Evolutionary conservation across 2,797 vertebrate genomes (phyloP).

Genomic region (Danio kyathit): DNA sequence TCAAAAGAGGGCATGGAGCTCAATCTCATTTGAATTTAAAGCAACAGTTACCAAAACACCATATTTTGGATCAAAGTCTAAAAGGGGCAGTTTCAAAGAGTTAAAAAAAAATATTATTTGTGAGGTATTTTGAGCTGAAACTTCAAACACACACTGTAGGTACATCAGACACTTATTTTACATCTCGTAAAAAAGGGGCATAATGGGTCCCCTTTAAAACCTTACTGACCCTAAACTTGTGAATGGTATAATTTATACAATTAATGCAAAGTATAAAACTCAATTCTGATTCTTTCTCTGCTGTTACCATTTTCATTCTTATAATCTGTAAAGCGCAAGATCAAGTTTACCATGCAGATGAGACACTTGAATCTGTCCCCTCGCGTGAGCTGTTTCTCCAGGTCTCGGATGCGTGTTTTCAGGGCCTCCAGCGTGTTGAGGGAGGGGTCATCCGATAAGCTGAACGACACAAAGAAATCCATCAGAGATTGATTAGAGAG

Average conservation of each 20-base stretch:
- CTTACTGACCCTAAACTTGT: neutral
- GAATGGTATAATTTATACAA: neutral
- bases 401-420: conserved; percentile 96
- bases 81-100: no score
- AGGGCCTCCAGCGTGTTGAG: conserved; percentile 94
- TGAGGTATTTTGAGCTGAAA: no score
- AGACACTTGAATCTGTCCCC: conserved; percentile 99
- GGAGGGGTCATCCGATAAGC: conserved; percentile 90
- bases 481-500: conserved; percentile 34
- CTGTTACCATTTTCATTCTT: neutral
- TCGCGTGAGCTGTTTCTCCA: conserved; percentile 97
- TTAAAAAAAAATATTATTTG: no score
- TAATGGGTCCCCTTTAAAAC: no score
- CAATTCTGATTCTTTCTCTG: neutral
- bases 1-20: no score
- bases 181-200: no score
- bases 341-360: conserved; percentile 94
- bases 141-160: no score
- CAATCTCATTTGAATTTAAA: no score
- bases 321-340: neutral
- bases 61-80: neutral
- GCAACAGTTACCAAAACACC: no score
- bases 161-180: no score
- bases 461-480: conserved; percentile 64
- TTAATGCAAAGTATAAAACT: neutral